A percentile compares a stretch with the other conserved stretches of the same genome.
phyloP scores from a whole-genome alignment of 2,888 invertebrate genomes.

The Drosophila multiciliata region DNA sequence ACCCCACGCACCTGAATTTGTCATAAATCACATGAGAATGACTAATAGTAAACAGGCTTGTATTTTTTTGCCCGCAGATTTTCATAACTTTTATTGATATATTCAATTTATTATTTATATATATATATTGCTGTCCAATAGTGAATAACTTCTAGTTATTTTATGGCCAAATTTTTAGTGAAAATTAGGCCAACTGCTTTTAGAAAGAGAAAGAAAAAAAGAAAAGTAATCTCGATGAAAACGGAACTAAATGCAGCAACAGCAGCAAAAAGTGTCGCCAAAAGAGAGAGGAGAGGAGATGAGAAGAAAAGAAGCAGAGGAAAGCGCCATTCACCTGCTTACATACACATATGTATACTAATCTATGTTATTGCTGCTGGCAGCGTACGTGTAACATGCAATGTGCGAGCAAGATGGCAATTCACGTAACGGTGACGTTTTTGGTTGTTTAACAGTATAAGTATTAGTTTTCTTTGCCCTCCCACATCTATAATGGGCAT shows the following conservation, averaged over 20 bases:
- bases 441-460: conserved; percentile 5
- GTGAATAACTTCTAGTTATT: conserved; percentile 18
- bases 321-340: conserved; percentile 14
- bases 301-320: background rate
- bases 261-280: conserved; percentile 9
- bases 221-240: conserved; percentile 7
- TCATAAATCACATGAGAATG: conserved; percentile 36
- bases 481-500: conserved; percentile 20
- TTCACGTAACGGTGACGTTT: background rate
- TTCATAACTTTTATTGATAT: conserved; percentile 2
- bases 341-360: background rate
- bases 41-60: conserved; percentile 42
- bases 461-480: background rate
- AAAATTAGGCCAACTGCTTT: conserved; percentile 12
- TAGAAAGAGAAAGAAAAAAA: background rate
- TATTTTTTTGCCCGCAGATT: conserved; percentile 4
- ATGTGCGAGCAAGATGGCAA: conserved; percentile 20
- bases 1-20: background rate
- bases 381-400: conserved; percentile 21
- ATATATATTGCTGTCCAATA: background rate
- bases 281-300: background rate
- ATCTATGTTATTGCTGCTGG: background rate
- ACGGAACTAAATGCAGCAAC: conserved; percentile 10
- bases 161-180: conserved; percentile 8
- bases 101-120: background rate